phyloP scores from a whole-genome alignment of 2,888 invertebrate species.

The Dicycla oo region DNA sequence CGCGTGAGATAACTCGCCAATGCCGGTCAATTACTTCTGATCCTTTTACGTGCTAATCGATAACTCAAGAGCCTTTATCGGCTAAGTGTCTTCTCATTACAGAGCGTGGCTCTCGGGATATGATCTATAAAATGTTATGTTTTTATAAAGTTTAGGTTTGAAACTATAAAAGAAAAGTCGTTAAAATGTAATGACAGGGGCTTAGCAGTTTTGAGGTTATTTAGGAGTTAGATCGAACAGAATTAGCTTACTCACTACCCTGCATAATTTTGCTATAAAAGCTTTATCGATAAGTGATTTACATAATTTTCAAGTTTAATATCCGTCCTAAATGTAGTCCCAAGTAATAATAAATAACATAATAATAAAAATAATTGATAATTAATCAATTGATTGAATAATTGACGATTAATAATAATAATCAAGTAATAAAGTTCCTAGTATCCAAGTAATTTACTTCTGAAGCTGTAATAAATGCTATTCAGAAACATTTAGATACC shows the following conservation, averaged over 20 bases:
- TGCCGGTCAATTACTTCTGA: conserved; percentile 57
- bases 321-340: neutral
- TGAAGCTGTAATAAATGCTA: neutral
- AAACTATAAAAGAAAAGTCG: conserved; percentile 10
- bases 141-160: conserved; percentile 2
- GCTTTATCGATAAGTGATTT: conserved; percentile 18
- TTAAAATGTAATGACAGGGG: conserved; percentile 15
- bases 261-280: conserved; percentile 38
- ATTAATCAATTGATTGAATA: too few relatives aligned
- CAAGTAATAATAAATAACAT: too few relatives aligned
- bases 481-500: neutral
- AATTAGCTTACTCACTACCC: neutral
- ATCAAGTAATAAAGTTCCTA: too few relatives aligned
- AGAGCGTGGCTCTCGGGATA: conserved; percentile 11
- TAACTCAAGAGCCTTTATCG: conserved; percentile 47
- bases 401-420: too few relatives aligned
- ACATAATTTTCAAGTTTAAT: conserved; percentile 30
- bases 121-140: neutral
- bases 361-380: too few relatives aligned
- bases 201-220: conserved; percentile 14
- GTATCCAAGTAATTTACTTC: neutral
- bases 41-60: conserved; percentile 62
- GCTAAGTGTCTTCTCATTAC: conserved; percentile 45
- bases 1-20: conserved; percentile 48
- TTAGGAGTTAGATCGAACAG: conserved; percentile 1